A percentile compares a stretch with the other conserved stretches of the same genome.
These are phyloP conservation scores for Edolisoma coerulescens DNA, from an alignment of 2,113 vertebrate genomes.

Conservation along the genomic window DNA sequence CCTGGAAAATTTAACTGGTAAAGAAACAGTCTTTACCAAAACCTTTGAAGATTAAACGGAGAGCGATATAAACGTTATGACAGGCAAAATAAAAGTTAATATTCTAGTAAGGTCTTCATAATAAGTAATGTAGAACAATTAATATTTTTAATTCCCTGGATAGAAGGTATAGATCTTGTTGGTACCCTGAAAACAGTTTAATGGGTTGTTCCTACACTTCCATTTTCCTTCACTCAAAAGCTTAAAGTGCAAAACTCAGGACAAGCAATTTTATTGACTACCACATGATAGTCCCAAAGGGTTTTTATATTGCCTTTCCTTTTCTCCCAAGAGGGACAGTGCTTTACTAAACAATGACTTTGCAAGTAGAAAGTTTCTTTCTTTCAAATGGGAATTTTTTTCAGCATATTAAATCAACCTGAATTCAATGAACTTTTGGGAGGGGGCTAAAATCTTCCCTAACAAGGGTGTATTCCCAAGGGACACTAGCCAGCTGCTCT, in stretches of 20 bases:
- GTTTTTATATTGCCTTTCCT: constrained; percentile 9
- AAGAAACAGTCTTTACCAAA: neutral
- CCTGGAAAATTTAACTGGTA: neutral
- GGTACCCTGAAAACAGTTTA: neutral
- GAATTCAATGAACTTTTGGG: constrained; percentile 35
- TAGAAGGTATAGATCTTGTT: neutral
- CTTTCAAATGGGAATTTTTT: constrained; percentile 37
- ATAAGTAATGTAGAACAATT: neutral
- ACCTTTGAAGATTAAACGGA: neutral
- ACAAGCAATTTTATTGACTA: neutral
- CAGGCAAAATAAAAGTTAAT: neutral
- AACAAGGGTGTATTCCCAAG: constrained; percentile 33
- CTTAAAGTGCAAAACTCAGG: neutral
- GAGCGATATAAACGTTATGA: neutral
- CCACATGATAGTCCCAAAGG: constrained; percentile 26
- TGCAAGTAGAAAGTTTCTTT: constrained; percentile 7
- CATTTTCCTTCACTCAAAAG: neutral
- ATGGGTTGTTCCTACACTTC: neutral
- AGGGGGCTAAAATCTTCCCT: constrained; percentile 29
- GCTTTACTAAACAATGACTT: constrained; percentile 31
- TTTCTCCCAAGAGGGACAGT: constrained; percentile 25
- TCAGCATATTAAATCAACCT: constrained; percentile 53
- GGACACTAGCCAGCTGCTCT: constrained; percentile 60
- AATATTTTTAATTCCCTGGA: neutral
- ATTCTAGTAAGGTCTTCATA: neutral